Evolutionary conservation across 2,113 vertebrate species (phyloP).

Genomic region (Lycocorax pyrrhopterus): DNA sequence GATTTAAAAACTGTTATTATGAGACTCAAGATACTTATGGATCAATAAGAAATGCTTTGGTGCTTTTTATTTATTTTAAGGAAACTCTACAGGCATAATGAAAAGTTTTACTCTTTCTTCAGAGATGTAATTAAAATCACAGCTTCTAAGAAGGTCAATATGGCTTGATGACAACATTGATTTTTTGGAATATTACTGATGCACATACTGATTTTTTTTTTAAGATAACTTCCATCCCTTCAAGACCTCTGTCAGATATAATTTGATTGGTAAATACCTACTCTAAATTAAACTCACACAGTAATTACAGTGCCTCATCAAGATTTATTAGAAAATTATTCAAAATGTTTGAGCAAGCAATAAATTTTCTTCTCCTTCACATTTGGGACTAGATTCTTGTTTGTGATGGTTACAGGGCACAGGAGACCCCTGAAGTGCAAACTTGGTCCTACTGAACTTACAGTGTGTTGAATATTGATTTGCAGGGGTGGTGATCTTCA

Average conservation of each 20-base stretch:
- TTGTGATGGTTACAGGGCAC: accelerated
- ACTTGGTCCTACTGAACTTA: not conserved
- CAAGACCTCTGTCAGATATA: not conserved
- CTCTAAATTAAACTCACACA: not conserved
- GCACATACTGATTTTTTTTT: not conserved
- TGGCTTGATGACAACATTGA: slow-evolving; percentile 26
- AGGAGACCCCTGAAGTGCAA: not conserved
- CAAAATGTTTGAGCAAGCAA: not conserved
- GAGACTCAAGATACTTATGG: not conserved
- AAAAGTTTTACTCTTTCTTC: slow-evolving; percentile 44
- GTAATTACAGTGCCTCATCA: slow-evolving; percentile 9
- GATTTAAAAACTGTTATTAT: not conserved
- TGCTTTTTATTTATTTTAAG: slow-evolving; percentile 5
- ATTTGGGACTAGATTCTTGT: not conserved
- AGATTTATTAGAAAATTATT: slow-evolving; percentile 1
- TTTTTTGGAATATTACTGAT: slow-evolving; percentile 59
- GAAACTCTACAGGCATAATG: slow-evolving; percentile 15
- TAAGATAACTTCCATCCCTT: not conserved
- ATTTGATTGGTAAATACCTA: slow-evolving; percentile 15
- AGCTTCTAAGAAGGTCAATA: slow-evolving; percentile 49
- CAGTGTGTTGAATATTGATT: not conserved
- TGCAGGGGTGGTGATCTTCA: not conserved
- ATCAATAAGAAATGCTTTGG: not conserved
- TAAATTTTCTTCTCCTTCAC: not conserved
- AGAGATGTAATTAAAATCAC: slow-evolving; percentile 35